Evolutionary conservation across 2,113 vertebrate species (phyloP), one percentile per base, ranked within the genome.

Genomic region (Rostratula benghalensis): DNA sequence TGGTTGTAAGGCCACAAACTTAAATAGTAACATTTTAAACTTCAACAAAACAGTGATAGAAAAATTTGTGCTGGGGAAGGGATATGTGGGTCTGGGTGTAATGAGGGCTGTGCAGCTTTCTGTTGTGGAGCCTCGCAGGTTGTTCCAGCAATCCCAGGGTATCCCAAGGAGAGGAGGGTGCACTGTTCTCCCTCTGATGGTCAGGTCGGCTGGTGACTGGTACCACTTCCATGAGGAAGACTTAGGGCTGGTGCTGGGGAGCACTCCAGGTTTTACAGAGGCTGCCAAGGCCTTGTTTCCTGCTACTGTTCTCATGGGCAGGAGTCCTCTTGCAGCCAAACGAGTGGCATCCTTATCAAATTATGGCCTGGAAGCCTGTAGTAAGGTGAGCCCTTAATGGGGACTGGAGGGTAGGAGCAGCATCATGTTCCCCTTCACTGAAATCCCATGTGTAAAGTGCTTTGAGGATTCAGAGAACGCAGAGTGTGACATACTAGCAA

Each of bases 71-170:
- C 48, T 80, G 68, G 25, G 37, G 12, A 50, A 31, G 31, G 54
- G n/a, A 6, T 1, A 1, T 1, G 5, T 4, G 13, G 22, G 14
- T 22, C 22, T 50, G 41, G 48, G 7, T 63, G 25, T 33, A 15
- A 11, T 0, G 14, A 61, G 33, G 50, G 59, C 2, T 14, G 33
- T 39, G 41, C 46, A 31, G 54, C 1, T 0, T 37, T 45, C 33
- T 31, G 37, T 16, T 24, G 22, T 5, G 13, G 33, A 53, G 64
- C 3, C 10, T 7, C 30, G 53, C 30, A 6, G n/a, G 4, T 31
- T 43, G 59, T 39, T 53, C 43, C 48, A 22, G 53, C 0, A 5
- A 18, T 35, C 41, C 28, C 51, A 13, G 43, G 2, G 41, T 43
- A 20, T 50, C n/a, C 33, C 0, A 0, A 31, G 67, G 21, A 60